phyloP scores from a whole-genome alignment of 2,888 invertebrate genomes.

The Temnothorax rugatulus region DNA sequence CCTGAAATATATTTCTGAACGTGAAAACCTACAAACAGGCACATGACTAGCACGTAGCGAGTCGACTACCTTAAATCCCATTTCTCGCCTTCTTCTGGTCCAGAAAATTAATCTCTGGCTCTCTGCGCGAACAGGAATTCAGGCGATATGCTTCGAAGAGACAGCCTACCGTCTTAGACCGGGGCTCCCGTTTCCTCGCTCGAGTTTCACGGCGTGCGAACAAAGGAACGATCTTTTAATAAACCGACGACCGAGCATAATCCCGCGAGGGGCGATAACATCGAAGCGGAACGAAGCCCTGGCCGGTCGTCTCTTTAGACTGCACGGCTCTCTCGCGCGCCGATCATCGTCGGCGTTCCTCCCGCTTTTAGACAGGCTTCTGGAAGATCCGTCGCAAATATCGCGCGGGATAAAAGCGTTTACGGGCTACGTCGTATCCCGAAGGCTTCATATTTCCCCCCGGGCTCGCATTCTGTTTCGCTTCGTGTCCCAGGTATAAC shows the following conservation, averaged over 20 bases:
- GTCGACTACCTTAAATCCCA: too few relatives aligned
- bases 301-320: not conserved
- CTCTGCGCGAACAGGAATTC: constrained; percentile 17
- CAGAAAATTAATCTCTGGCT: constrained; percentile 43
- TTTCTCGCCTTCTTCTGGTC: constrained; percentile 22
- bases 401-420: constrained; percentile 54
- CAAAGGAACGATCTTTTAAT: constrained; percentile 52
- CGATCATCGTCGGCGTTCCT: not conserved
- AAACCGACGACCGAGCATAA: constrained; percentile 46
- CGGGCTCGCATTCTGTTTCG: constrained; percentile 22
- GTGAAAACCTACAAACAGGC: too few relatives aligned
- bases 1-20: too few relatives aligned
- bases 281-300: not conserved
- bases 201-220: constrained; percentile 36
- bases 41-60: too few relatives aligned
- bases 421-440: constrained; percentile 35
- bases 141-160: constrained; percentile 4
- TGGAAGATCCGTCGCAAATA: constrained; percentile 46
- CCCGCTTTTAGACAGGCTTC: not conserved
- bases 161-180: not conserved
- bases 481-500: not conserved
- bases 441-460: constrained; percentile 43
- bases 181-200: constrained; percentile 17
- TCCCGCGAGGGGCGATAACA: constrained; percentile 41
- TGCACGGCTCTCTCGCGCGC: constrained; percentile 17